These are phyloP conservation scores for Oreochromis niloticus DNA, from an alignment of 2,113 vertebrate genomes.

Conservation along the genomic window DNA sequence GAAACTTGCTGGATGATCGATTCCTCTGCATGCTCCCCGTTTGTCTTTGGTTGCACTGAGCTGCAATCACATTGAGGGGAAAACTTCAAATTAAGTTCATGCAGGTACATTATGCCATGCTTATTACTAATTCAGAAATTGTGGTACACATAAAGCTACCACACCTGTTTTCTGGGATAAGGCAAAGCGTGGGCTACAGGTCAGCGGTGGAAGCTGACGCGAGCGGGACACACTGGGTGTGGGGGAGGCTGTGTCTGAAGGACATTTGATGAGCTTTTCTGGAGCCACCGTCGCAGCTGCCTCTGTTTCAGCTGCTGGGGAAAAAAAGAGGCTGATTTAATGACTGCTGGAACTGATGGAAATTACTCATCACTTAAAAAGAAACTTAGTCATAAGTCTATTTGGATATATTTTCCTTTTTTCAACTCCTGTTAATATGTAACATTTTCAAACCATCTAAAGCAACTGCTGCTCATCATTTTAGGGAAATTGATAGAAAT, in stretches of 20 bases:
- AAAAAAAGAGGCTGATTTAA: rapidly evolving
- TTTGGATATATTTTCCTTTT: background rate
- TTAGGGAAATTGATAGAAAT: background rate
- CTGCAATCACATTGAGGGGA: no score
- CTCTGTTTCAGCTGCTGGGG: conserved; percentile 37
- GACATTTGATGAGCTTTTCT: conserved; percentile 6
- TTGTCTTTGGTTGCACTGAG: no score
- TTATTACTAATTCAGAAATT: no score
- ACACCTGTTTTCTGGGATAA: no score
- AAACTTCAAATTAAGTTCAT: no score
- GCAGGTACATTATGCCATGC: no score
- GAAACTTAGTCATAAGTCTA: background rate
- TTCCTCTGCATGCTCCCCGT: no score
- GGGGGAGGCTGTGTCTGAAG: background rate
- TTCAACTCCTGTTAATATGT: rapidly evolving
- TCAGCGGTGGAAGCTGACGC: conserved; percentile 58
- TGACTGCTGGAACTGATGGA: background rate
- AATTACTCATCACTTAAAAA: background rate
- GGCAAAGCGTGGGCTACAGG: no score
- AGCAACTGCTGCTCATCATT: background rate
- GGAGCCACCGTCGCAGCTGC: background rate
- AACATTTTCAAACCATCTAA: background rate
- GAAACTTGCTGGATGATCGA: no score
- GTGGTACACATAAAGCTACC: no score
- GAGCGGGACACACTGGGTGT: conserved; percentile 31